Evolutionary conservation across 2,113 vertebrate genomes (phyloP).

Genomic region (Heloderma charlesbogerti): DNA sequence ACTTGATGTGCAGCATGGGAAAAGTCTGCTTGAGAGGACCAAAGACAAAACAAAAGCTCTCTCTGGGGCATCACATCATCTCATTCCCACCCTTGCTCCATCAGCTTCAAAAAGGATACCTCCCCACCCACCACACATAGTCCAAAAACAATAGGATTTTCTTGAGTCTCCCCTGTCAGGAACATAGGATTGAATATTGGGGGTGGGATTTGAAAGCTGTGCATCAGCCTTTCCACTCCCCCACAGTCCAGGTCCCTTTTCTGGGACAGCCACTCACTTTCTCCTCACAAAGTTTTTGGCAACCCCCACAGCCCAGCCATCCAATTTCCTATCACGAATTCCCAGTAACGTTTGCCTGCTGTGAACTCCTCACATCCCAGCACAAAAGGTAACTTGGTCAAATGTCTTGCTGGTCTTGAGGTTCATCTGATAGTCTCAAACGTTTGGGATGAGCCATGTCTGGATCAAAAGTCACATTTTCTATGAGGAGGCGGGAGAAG

Average conservation of each 20-base stretch:
- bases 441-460: background rate
- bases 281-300: background rate
- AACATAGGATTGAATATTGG: background rate
- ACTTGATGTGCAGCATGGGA: no score
- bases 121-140: background rate
- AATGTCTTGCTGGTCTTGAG: background rate
- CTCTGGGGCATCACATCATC: no score
- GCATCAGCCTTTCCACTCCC: background rate
- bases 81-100: no score
- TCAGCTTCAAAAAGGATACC: background rate
- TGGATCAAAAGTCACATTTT: slow-evolving; percentile 27
- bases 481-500: background rate
- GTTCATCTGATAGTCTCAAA: no score
- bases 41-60: no score
- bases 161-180: background rate
- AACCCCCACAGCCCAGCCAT: background rate
- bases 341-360: background rate
- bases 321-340: background rate
- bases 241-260: background rate
- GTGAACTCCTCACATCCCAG: background rate
- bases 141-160: background rate
- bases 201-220: background rate
- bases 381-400: background rate
- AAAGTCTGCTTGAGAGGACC: no score
- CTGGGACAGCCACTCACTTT: background rate